Conservation (phyloP, 2,888 invertebrate genomes). For the Pinctada fucata region DNA sequence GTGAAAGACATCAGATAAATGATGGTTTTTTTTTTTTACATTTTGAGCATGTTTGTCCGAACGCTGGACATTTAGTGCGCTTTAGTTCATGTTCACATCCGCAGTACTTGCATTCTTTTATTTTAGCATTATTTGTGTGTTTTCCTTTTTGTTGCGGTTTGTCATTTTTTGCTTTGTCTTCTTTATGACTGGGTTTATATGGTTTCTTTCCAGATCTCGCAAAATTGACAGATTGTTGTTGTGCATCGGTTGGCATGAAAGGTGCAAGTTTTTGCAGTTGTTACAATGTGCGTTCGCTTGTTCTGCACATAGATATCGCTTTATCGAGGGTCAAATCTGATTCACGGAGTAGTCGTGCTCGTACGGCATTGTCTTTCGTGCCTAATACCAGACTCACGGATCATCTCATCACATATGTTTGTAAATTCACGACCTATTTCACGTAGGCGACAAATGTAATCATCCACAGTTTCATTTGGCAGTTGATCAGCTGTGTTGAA, state of each 20-base stretch:
- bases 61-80: conserved; percentile 6
- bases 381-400: conserved; percentile 12
- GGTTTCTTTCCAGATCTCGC: too few relatives aligned
- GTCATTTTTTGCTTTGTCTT: too few relatives aligned
- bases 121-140: too few relatives aligned
- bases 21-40: conserved; percentile 19
- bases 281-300: conserved; percentile 7
- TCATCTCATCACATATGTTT: conserved; percentile 7
- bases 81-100: conserved; percentile 1
- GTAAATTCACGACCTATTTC: conserved; percentile 15
- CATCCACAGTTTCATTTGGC: neutral
- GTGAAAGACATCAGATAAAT: too few relatives aligned
- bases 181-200: neutral
- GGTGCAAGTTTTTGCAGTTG: conserved; percentile 28
- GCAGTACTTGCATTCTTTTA: conserved; percentile 17
- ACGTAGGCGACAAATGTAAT: conserved; percentile 5
- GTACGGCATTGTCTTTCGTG: neutral
- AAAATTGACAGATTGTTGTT: too few relatives aligned
- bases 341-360: too few relatives aligned
- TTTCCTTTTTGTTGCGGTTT: too few relatives aligned
- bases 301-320: conserved; percentile 26
- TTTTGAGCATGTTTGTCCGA: conserved; percentile 10
- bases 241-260: too few relatives aligned
- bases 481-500: too few relatives aligned
- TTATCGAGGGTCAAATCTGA: neutral